Conservation (phyloP, 2,888 invertebrate species). For the Apocheima hispidaria region DNA sequence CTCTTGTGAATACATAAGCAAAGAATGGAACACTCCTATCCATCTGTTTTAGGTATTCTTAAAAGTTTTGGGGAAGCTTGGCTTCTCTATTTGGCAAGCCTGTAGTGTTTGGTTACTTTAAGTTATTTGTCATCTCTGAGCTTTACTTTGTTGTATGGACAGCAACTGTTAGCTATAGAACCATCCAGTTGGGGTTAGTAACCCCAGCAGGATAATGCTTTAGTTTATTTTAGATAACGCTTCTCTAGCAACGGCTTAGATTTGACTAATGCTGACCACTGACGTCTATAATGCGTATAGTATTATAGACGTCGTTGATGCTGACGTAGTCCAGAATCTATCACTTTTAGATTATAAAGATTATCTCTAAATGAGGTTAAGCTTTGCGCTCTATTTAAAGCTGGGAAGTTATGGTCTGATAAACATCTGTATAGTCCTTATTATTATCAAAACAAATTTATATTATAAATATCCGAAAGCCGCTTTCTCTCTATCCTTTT, state of each 20-base stretch:
- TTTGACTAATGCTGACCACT: conserved; percentile 13
- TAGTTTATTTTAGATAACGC: conserved; percentile 1
- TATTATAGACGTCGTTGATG: too few relatives aligned
- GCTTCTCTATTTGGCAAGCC: too few relatives aligned
- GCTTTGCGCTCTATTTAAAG: conserved; percentile 3
- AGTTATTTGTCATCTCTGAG: neutral
- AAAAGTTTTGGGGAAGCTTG: too few relatives aligned
- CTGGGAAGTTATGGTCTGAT: conserved; percentile 4
- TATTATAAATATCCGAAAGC: neutral
- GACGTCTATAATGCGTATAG: too few relatives aligned
- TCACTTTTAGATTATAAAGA: conserved; percentile 8
- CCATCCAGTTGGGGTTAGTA: too few relatives aligned
- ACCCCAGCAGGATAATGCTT: neutral
- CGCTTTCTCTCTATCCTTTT: neutral
- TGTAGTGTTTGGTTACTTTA: too few relatives aligned
- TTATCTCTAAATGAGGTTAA: conserved; percentile 15
- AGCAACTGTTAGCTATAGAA: neutral
- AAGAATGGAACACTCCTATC: too few relatives aligned
- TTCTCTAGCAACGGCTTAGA: neutral
- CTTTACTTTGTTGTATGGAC: neutral
- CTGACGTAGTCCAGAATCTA: conserved; percentile 5
- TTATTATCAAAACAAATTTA: neutral
- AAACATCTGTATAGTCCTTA: neutral
- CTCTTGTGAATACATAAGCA: too few relatives aligned
- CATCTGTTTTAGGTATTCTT: too few relatives aligned